These are phyloP conservation scores for Sebastes variabilis DNA, from an alignment of 2,797 vertebrate species.

Conservation along the genomic window DNA sequence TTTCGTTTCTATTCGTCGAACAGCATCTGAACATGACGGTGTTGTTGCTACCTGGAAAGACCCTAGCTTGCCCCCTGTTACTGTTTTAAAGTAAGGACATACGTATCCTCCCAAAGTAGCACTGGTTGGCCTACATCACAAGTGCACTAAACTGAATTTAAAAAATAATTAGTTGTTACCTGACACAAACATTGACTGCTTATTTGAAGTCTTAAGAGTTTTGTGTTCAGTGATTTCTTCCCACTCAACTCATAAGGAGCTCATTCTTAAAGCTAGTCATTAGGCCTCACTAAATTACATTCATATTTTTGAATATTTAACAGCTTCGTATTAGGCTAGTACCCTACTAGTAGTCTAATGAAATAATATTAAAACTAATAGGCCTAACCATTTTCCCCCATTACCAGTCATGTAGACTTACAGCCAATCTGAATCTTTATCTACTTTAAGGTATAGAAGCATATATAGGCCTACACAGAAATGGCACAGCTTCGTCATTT, in stretches of 20 bases:
- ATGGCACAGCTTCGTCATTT: neutral
- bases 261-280: neutral
- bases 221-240: neutral
- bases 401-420: neutral
- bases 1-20: slow-evolving; percentile 7
- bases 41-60: slow-evolving; percentile 1
- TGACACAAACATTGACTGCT: neutral
- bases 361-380: neutral
- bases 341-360: neutral
- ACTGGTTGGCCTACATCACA: neutral
- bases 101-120: too few species aligned
- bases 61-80: neutral
- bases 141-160: too few species aligned
- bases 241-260: neutral
- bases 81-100: neutral
- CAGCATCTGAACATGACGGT: neutral
- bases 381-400: neutral
- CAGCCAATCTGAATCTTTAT: neutral
- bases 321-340: too few species aligned
- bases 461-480: neutral
- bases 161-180: too few species aligned
- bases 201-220: neutral
- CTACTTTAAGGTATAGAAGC: neutral
- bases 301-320: neutral
- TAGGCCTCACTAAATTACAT: neutral